These are phyloP conservation scores for Rhinogobio ventralis DNA, from an alignment of 2,797 vertebrate genomes.

Conservation along the genomic window DNA sequence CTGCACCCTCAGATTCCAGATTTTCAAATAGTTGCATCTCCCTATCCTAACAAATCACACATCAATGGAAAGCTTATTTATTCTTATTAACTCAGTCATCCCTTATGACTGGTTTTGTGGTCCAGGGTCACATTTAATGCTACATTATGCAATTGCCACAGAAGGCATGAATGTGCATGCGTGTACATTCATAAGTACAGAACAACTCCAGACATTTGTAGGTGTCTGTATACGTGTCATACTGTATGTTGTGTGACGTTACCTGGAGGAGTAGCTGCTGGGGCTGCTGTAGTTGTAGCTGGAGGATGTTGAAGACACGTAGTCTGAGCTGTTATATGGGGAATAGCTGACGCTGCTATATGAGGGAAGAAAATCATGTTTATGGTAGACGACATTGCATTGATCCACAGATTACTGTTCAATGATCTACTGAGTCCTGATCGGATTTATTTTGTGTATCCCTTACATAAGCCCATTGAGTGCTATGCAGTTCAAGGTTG, in stretches of 20 bases:
- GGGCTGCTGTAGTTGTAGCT: slow-evolving; percentile 75
- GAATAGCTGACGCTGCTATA: background rate
- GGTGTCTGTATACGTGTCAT: background rate
- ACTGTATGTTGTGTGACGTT: slow-evolving; percentile 24
- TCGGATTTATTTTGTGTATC: no score
- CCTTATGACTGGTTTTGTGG: no score
- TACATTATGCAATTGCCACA: no score
- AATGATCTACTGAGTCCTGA: no score
- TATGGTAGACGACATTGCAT: slow-evolving; percentile 16
- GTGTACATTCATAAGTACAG: background rate
- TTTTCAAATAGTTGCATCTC: no score
- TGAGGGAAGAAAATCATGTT: slow-evolving; percentile 30
- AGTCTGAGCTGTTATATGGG: slow-evolving; percentile 62
- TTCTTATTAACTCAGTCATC: no score
- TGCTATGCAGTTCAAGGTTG: background rate
- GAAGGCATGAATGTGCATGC: background rate
- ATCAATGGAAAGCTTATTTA: no score
- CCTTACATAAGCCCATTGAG: background rate
- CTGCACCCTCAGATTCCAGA: no score
- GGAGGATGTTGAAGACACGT: slow-evolving; percentile 67
- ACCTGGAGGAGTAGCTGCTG: slow-evolving; percentile 62
- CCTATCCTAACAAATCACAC: no score
- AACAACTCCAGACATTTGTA: background rate
- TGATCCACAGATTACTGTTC: background rate
- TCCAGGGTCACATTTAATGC: no score